Conservation (phyloP, 2,888 invertebrate genomes). For the Nephrotoma appendiculata region DNA sequence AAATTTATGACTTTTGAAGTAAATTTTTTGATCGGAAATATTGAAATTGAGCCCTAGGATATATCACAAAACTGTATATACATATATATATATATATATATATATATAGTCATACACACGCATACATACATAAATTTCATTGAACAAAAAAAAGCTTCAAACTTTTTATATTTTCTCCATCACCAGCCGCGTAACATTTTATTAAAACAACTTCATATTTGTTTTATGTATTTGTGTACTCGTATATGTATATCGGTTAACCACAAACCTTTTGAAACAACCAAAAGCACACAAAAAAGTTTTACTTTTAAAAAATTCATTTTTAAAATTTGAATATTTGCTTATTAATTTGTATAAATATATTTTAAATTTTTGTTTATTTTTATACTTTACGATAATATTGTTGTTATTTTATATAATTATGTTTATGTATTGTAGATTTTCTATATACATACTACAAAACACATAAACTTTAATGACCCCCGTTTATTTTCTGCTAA, state of each 20-base stretch:
- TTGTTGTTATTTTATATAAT: neutral
- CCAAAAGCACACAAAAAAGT: neutral
- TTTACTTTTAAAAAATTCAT: neutral
- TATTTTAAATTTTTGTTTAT: neutral
- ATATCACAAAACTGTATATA: neutral
- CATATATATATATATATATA: neutral
- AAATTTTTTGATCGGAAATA: neutral
- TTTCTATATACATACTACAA: neutral
- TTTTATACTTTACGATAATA: neutral
- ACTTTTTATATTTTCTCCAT: neutral
- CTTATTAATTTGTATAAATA: neutral
- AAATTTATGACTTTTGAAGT: neutral
- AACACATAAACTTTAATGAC: neutral
- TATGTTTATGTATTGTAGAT: neutral
- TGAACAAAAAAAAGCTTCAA: neutral
- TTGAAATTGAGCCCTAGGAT: neutral
- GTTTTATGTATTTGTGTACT: neutral
- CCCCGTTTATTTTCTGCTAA: neutral
- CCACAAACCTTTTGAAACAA: neutral
- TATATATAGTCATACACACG: neutral
- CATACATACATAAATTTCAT: neutral
- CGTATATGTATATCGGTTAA: neutral
- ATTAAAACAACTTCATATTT: neutral
- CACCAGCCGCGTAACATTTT: neutral
- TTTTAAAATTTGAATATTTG: neutral